Evolutionary conservation across 2,113 vertebrate species (phyloP).

Genomic region (Mesitornis unicolor): DNA sequence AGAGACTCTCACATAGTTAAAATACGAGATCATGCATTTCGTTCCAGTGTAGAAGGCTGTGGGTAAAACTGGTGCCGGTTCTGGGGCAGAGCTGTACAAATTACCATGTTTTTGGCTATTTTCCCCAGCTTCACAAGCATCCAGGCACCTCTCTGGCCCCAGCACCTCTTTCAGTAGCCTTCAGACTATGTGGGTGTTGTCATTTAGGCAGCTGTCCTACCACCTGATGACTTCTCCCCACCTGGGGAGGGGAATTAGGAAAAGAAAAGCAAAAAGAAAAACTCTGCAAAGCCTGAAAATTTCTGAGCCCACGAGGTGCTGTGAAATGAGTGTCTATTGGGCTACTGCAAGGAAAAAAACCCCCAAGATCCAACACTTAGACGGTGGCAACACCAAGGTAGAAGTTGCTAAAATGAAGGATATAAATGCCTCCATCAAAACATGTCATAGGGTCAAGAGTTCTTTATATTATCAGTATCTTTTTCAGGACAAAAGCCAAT

Average conservation of each 20-base stretch:
- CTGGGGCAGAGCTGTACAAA: neutral
- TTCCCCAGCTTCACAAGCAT: neutral
- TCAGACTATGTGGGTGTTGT: accelerated
- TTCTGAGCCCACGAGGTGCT: too few relatives aligned
- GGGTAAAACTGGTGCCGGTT: neutral
- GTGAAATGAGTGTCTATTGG: too few relatives aligned
- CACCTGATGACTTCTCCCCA: too few relatives aligned
- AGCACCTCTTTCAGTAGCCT: neutral
- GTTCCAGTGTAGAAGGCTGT: neutral
- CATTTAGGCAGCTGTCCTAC: too few relatives aligned
- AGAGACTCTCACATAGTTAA: neutral
- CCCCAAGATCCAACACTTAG: too few relatives aligned
- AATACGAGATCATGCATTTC: accelerated
- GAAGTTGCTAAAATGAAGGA: neutral
- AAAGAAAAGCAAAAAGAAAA: too few relatives aligned
- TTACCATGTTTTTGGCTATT: neutral
- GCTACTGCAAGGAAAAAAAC: too few relatives aligned
- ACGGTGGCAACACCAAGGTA: neutral
- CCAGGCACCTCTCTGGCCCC: neutral
- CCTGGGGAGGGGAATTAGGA: too few relatives aligned
- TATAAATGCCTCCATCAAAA: neutral
- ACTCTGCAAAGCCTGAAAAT: too few relatives aligned
- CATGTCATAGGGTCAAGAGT: neutral
- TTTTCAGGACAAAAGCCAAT: neutral
- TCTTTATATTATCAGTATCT: neutral